phyloP scores from a whole-genome alignment of 2,797 vertebrate species.

The Hemibagrus guttatus region DNA sequence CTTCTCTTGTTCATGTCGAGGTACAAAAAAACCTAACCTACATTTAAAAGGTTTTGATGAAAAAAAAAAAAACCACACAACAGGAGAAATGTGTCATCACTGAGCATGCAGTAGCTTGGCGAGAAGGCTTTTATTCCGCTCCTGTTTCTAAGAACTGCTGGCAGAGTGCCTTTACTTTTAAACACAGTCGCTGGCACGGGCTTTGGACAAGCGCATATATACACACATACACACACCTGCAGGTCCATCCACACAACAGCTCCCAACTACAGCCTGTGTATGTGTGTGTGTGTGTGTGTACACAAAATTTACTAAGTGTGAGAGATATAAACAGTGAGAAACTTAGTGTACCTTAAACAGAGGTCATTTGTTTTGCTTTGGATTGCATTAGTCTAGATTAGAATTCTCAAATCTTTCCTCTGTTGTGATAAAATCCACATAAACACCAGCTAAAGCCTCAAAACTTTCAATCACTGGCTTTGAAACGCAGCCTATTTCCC shows the following conservation, averaged over 20 bases:
- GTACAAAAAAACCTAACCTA: slow-evolving; percentile 14
- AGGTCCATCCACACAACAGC: slow-evolving; percentile 47
- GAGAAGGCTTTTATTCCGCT: slow-evolving; percentile 30
- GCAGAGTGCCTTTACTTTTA: slow-evolving; percentile 66
- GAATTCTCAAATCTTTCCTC: neutral
- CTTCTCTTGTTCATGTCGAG: neutral
- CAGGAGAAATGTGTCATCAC: slow-evolving; percentile 11
- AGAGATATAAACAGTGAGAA: slow-evolving; percentile 10
- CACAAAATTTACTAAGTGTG: slow-evolving; percentile 15
- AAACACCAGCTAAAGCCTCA: neutral
- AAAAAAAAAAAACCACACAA: neutral
- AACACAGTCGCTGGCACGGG: slow-evolving; percentile 63
- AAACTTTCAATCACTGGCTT: neutral
- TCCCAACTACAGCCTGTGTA: slow-evolving; percentile 25
- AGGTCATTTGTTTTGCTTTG: slow-evolving; percentile 7
- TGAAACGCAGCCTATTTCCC: slow-evolving; percentile 7
- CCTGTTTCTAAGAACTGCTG: slow-evolving; percentile 69
- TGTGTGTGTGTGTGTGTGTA: slow-evolving; percentile 8
- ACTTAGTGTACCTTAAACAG: neutral
- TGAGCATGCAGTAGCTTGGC: slow-evolving; percentile 15
- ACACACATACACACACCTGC: slow-evolving; percentile 62
- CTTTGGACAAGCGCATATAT: slow-evolving; percentile 41
- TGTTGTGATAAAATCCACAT: neutral
- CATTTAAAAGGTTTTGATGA: slow-evolving; percentile 8
- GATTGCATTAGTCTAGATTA: neutral